Conservation (phyloP, 2,113 vertebrate genomes). For the Mesoclemmys tuberculata region DNA sequence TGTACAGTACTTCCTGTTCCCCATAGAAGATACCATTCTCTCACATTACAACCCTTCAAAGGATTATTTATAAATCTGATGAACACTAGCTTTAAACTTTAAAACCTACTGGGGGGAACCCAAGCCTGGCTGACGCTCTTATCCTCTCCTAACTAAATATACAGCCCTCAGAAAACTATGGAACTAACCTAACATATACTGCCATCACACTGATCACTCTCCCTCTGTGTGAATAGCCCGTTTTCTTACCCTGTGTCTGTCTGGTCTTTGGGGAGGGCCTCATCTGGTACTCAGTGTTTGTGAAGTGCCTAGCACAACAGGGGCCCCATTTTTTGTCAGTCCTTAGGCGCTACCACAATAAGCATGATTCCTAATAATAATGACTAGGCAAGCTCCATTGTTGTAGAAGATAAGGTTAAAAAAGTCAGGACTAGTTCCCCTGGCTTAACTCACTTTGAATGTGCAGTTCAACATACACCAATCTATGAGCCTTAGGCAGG, state of each 20-base stretch:
- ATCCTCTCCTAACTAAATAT: not conserved
- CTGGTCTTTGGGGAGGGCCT: not conserved
- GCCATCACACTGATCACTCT: not conserved
- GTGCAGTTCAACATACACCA: not conserved
- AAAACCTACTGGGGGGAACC: conserved; percentile 8
- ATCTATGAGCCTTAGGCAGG: conserved; percentile 6
- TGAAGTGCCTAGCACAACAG: not conserved
- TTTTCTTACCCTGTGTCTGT: not conserved
- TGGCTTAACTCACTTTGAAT: not conserved
- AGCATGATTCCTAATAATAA: not conserved
- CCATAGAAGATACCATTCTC: not conserved
- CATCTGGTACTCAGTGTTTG: not conserved
- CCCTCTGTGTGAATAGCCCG: not conserved
- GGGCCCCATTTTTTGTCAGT: not conserved
- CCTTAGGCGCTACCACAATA: not conserved
- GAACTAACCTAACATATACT: not conserved
- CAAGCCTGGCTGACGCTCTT: not conserved
- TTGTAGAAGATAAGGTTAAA: not conserved
- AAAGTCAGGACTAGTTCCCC: not conserved
- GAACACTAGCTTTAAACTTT: not conserved
- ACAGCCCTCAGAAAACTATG: too few species aligned
- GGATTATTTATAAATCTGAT: not conserved
- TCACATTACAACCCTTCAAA: not conserved
- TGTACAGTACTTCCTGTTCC: not conserved
- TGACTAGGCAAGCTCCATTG: not conserved